Percentiles rank a stretch among this genome's conserved stretches.
phyloP scores from a whole-genome alignment of 2,888 invertebrate genomes.

The Eristalis arbustorum region DNA sequence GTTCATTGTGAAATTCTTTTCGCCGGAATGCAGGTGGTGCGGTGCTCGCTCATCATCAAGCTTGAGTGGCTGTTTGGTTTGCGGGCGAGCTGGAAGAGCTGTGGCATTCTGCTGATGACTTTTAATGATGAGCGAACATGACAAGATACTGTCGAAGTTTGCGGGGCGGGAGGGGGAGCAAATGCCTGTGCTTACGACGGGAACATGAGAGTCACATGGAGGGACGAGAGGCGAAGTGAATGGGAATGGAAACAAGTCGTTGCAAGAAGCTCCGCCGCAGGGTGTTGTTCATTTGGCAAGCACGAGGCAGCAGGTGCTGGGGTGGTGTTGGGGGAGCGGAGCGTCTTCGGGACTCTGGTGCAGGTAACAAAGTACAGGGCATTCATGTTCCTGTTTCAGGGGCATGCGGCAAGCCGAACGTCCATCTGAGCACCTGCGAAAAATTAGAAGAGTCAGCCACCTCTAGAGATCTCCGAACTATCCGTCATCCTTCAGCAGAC shows the following conservation, averaged over 20 bases:
- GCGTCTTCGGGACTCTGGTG: too few relatives aligned
- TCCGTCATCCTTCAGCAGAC: too few relatives aligned
- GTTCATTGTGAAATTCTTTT: not conserved
- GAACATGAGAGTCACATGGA: not conserved
- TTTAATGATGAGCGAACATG: not conserved
- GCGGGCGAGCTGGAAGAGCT: conserved; percentile 2
- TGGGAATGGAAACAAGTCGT: not conserved
- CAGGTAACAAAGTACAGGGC: too few relatives aligned
- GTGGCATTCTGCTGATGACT: conserved; percentile 3
- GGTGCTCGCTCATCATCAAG: not conserved
- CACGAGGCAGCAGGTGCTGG: not conserved
- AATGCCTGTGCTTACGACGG: not conserved
- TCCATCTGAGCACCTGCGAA: too few relatives aligned
- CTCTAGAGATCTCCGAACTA: too few relatives aligned
- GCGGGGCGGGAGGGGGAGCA: not conserved
- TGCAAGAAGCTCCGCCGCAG: not conserved
- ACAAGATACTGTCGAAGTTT: not conserved
- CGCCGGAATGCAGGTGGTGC: not conserved
- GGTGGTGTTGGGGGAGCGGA: too few relatives aligned
- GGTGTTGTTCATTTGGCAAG: not conserved
- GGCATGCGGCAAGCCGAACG: too few relatives aligned
- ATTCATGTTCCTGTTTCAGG: too few relatives aligned
- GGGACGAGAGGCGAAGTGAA: not conserved
- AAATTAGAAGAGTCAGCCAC: too few relatives aligned
- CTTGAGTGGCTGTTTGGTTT: conserved; percentile 9